These are phyloP conservation scores for Tachysurus vachellii DNA, from an alignment of 2,113 vertebrate genomes.

Conservation along the genomic window DNA sequence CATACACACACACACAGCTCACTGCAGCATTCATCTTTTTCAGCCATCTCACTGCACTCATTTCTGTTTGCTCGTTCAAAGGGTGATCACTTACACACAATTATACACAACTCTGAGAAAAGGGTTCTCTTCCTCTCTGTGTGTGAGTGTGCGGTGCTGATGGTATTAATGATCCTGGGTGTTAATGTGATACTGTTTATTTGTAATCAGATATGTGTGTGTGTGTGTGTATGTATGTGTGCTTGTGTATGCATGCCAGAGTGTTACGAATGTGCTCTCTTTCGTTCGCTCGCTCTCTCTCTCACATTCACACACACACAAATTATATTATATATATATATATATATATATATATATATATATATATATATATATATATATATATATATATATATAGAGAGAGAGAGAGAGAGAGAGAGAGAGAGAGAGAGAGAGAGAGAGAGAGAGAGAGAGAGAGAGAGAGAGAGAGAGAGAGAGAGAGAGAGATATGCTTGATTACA, in stretches of 20 bases:
- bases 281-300: background rate
- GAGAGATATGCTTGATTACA: no score
- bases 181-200: conserved; percentile 69
- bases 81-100: conserved; percentile 60
- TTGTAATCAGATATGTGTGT: conserved; percentile 55
- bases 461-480: no score
- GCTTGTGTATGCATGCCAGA: conserved; percentile 8
- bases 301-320: background rate
- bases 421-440: background rate
- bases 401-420: background rate
- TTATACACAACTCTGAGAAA: conserved; percentile 42
- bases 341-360: background rate
- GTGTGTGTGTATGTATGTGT: background rate
- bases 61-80: background rate
- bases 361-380: background rate
- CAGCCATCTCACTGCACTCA: background rate
- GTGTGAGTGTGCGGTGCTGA: background rate
- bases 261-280: background rate
- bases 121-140: conserved; percentile 29
- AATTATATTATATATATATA: background rate
- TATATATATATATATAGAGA: background rate
- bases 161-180: conserved; percentile 53
- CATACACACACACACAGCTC: background rate
- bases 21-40: background rate
- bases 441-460: no score